Evolutionary conservation across 1,140 invertebrate genomes (phyloP), one percentile per base, ranked within the genome.

Genomic region (Helicoverpa zea): DNA sequence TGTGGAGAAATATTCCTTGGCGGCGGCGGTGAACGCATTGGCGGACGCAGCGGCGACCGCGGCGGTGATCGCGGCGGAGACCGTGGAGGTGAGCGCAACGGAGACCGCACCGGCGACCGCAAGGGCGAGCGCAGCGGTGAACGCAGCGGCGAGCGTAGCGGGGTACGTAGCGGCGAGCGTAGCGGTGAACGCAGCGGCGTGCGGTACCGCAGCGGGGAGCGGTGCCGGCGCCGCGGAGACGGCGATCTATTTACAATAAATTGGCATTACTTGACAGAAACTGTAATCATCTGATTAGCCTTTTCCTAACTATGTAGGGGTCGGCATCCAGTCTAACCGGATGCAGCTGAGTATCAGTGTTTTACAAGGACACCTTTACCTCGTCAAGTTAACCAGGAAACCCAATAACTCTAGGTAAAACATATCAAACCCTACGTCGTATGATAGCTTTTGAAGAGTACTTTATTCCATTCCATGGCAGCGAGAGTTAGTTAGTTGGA

Each of bases 171-270:
- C 61, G 86, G 85, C 1, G 86, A 68, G 14, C 64, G 56, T 81
- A 85, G 18, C 84, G 84, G 12, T 81, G 88, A 87, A 0, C 91
- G 89, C 9, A 92, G 93, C 58, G 92, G 92, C 2, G 92, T 54
- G 49, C 68, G 68, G 49, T 72, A 72, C 12, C 68, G 68, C 18
- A 72, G 74, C 56, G 86, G 85, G 1, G 86, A 81, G 58, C 84
- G 87, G 30, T 76, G 30, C 23, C 86, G 83, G 12, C 86, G 88
- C 0, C 91, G 89, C 3, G 92, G 93, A 0, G 91, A 92, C 51
- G 92, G 92, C 2, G 92, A 92, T n/a, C 92, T 94, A 80, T 16
- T 23, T 49, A 47, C 30, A 51, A 51, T 30, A 35, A 4, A 64
- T 29, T 51, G 5, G 63, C 2, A 18, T 18, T 3, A 51, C 23